These are phyloP conservation scores for Ictalurus punctatus DNA, from an alignment of 2,113 vertebrate species.

Conservation along the genomic window DNA sequence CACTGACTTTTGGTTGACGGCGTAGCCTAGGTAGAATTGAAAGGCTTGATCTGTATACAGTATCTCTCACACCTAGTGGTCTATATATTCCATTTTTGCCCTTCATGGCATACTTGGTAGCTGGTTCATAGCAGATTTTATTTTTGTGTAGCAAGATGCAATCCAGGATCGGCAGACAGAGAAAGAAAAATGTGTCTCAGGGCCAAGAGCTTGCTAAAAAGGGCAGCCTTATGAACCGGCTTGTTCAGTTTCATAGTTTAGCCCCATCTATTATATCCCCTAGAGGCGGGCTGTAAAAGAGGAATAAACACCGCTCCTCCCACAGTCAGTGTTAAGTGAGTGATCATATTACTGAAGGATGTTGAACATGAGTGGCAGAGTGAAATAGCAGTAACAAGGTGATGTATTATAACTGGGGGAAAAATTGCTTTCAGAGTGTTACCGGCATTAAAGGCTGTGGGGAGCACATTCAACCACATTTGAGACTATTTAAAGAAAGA, in stretches of 20 bases:
- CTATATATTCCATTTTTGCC: background rate
- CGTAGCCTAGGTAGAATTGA: background rate
- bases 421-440: background rate
- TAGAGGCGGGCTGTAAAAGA: conserved; percentile 9
- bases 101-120: background rate
- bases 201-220: background rate
- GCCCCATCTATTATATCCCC: conserved; percentile 10
- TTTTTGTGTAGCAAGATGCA: background rate
- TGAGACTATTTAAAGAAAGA: background rate
- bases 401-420: conserved; percentile 6
- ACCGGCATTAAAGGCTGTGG: background rate
- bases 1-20: background rate
- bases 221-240: background rate
- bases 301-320: conserved; percentile 29
- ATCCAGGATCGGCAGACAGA: background rate
- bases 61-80: background rate
- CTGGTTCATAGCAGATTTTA: background rate
- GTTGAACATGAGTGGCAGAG: conserved; percentile 24
- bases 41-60: background rate
- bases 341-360: conserved; percentile 19
- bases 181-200: background rate
- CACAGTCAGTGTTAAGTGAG: conserved; percentile 28
- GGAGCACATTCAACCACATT: background rate
- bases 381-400: conserved; percentile 29
- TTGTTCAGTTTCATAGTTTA: conserved; percentile 9